phyloP scores from a whole-genome alignment of 2,888 invertebrate genomes.

The Gortyna flavago region DNA sequence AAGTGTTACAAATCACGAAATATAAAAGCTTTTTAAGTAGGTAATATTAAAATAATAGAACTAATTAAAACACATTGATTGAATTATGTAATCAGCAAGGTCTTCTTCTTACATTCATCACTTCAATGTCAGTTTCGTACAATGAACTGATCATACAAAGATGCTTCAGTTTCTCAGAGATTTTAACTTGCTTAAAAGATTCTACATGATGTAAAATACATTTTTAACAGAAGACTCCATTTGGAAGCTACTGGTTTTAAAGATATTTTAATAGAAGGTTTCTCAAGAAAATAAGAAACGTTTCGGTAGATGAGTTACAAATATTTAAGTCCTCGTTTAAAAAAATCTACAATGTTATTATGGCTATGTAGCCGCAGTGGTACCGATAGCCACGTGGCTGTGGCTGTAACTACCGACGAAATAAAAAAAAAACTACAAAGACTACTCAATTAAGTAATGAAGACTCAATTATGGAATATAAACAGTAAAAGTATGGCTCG shows the following conservation, averaged over 20 bases:
- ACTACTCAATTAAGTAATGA: slow-evolving; percentile 10
- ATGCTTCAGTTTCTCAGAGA: neutral
- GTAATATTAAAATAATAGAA: slow-evolving; percentile 12
- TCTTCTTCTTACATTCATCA: slow-evolving; percentile 26
- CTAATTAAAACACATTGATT: slow-evolving; percentile 28
- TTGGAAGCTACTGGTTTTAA: neutral
- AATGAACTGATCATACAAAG: slow-evolving; percentile 42
- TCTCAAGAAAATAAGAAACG: too few relatives aligned
- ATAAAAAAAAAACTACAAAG: slow-evolving; percentile 10
- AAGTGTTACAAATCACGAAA: slow-evolving; percentile 14
- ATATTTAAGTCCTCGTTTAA: neutral
- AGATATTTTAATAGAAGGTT: neutral
- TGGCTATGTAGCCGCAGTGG: neutral
- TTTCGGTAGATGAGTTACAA: neutral
- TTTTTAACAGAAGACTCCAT: too few relatives aligned
- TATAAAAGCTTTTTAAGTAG: slow-evolving; percentile 17
- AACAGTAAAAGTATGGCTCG: slow-evolving; percentile 26
- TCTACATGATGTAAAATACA: neutral
- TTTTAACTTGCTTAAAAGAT: neutral
- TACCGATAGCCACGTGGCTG: neutral
- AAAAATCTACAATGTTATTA: neutral
- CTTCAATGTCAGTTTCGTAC: slow-evolving; percentile 48
- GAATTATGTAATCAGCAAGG: slow-evolving; percentile 32
- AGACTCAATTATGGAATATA: slow-evolving; percentile 29
- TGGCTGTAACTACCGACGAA: neutral